A percentile compares a stretch with the other conserved stretches of the same genome.
Conservation (phyloP, 2,113 vertebrate species). For the Dendrocopos noguchii region DNA sequence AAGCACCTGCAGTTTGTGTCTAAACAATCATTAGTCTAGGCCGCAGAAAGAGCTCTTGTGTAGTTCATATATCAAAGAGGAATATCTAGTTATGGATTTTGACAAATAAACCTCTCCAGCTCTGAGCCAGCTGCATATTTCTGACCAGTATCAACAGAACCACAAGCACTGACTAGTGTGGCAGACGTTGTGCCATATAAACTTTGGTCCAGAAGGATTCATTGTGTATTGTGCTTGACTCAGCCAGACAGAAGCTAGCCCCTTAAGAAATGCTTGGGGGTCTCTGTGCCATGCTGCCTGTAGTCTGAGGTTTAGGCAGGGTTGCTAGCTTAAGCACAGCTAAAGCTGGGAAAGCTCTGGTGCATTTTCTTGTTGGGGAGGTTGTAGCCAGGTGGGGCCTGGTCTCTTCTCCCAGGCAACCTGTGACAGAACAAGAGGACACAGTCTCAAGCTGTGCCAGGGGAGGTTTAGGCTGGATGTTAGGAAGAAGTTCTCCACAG, state of each 20-base stretch:
- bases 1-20: neutral
- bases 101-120: neutral
- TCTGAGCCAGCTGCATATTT: neutral
- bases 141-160: neutral
- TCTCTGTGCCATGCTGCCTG: neutral
- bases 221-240: neutral
- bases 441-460: no score
- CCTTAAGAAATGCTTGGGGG: neutral
- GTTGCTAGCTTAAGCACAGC: neutral
- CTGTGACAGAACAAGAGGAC: no score
- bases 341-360: neutral
- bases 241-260: neutral
- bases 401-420: no score
- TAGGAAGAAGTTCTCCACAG: no score
- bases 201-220: neutral
- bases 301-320: neutral
- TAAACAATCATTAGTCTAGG: neutral
- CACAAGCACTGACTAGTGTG: neutral
- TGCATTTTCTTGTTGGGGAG: neutral
- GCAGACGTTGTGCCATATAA: neutral
- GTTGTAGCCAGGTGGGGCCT: no score
- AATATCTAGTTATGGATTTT: neutral
- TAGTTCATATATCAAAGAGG: neutral
- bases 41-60: neutral
- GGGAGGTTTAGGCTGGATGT: no score